Evolutionary conservation across 2,797 vertebrate genomes (phyloP).

Genomic region (Neosilurus hyrtlii): DNA sequence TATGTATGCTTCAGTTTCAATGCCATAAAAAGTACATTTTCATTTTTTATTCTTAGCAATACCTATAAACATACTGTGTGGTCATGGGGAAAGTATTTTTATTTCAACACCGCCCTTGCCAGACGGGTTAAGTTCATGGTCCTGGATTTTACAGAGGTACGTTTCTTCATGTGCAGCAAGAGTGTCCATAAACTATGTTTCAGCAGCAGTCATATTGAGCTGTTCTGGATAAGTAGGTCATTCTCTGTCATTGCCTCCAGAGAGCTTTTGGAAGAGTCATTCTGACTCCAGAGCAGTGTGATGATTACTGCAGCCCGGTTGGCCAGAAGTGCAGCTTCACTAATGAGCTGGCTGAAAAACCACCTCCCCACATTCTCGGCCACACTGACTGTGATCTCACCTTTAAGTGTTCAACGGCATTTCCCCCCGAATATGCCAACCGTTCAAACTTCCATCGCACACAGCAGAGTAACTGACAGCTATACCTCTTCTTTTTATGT

Average conservation of each 20-base stretch:
- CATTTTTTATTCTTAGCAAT: neutral
- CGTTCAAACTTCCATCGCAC: neutral
- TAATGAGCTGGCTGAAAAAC: conserved; percentile 18
- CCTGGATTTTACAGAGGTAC: neutral
- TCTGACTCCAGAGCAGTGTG: conserved; percentile 8
- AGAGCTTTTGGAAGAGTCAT: conserved; percentile 37
- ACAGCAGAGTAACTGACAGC: neutral
- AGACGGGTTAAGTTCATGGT: neutral
- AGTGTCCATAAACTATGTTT: conserved; percentile 13
- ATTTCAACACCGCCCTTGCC: conserved; percentile 13
- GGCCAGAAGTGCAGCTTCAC: conserved; percentile 20
- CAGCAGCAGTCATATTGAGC: conserved; percentile 32
- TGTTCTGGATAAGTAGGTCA: conserved; percentile 47
- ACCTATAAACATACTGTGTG: neutral
- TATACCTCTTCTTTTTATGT: neutral
- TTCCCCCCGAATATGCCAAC: conserved; percentile 24
- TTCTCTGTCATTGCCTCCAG: conserved; percentile 37
- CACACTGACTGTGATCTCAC: conserved; percentile 25
- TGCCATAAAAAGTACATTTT: neutral
- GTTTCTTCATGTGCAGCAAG: neutral
- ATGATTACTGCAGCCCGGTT: conserved; percentile 26
- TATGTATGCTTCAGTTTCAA: too few species aligned
- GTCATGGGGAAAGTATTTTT: conserved; percentile 34
- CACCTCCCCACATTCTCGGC: conserved; percentile 6
- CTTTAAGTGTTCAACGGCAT: conserved; percentile 12